phyloP scores from a whole-genome alignment of 1,140 invertebrate species.

The Saccostrea glomerata region DNA sequence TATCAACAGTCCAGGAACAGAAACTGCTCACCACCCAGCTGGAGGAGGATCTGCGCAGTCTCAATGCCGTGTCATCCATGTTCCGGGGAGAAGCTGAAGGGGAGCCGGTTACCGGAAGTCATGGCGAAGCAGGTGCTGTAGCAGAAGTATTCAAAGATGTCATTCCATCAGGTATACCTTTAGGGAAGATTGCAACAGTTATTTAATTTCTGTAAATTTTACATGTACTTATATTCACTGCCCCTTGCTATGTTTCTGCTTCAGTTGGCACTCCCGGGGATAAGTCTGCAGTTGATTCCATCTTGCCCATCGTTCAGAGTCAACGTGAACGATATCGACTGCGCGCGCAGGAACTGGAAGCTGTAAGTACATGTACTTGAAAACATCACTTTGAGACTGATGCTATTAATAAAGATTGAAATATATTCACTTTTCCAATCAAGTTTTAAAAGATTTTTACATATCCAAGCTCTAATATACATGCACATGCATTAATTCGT shows the following conservation, averaged over 20 bases:
- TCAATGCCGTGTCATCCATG: constrained; percentile 79
- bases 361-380: constrained; percentile 64
- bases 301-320: constrained; percentile 80
- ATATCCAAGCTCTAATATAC: too few relatives aligned
- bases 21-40: constrained; percentile 79
- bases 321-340: constrained; percentile 79
- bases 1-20: constrained; percentile 76
- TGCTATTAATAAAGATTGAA: too few relatives aligned
- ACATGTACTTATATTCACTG: neutral
- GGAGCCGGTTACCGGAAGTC: constrained; percentile 55
- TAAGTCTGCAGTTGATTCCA: constrained; percentile 72
- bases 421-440: too few relatives aligned
- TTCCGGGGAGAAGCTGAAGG: constrained; percentile 79
- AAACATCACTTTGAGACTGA: neutral
- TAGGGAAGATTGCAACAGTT: neutral
- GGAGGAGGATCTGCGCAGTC: constrained; percentile 80
- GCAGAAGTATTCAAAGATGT: constrained; percentile 75
- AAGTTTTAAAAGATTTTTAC: too few relatives aligned
- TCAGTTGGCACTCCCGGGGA: neutral
- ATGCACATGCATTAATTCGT: too few relatives aligned
- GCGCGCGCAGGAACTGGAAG: constrained; percentile 80
- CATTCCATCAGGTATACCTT: constrained; percentile 59
- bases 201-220: neutral
- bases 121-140: constrained; percentile 70
- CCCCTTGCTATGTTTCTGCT: neutral